A percentile compares a stretch with the other conserved stretches of the same genome.
Evolutionary conservation across 2,113 vertebrate genomes (phyloP).

Genomic region (Dipodomys merriami): DNA sequence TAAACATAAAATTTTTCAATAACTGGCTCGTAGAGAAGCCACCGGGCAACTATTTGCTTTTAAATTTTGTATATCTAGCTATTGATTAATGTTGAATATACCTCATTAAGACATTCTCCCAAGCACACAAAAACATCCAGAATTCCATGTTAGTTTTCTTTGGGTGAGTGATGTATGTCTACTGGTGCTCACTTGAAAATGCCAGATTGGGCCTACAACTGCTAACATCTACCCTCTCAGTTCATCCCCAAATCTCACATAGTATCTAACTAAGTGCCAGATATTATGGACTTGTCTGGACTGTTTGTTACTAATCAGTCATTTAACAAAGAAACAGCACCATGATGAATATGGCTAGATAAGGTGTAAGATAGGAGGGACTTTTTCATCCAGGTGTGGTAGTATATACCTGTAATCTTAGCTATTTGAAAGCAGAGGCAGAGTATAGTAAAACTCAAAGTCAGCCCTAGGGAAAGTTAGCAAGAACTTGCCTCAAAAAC

Average conservation of each 20-base stretch:
- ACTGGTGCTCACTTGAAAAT: neutral
- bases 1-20: neutral
- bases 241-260: neutral
- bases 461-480: no score
- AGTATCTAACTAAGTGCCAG: neutral
- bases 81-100: neutral
- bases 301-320: no score
- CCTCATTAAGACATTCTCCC: neutral
- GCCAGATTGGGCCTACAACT: neutral
- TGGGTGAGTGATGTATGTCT: neutral
- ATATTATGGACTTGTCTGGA: neutral
- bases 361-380: neutral
- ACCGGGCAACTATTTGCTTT: neutral
- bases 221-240: neutral
- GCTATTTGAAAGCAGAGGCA: no score
- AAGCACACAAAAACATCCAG: neutral
- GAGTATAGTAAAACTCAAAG: no score
- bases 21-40: neutral
- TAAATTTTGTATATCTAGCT: neutral
- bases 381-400: neutral
- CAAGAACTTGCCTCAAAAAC: no score
- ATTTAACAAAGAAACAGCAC: neutral
- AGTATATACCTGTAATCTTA: no score
- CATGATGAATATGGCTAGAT: neutral
- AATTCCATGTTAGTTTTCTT: neutral